Evolutionary conservation across 2,888 invertebrate species (phyloP).

Genomic region (Diadegma fenestrale): DNA sequence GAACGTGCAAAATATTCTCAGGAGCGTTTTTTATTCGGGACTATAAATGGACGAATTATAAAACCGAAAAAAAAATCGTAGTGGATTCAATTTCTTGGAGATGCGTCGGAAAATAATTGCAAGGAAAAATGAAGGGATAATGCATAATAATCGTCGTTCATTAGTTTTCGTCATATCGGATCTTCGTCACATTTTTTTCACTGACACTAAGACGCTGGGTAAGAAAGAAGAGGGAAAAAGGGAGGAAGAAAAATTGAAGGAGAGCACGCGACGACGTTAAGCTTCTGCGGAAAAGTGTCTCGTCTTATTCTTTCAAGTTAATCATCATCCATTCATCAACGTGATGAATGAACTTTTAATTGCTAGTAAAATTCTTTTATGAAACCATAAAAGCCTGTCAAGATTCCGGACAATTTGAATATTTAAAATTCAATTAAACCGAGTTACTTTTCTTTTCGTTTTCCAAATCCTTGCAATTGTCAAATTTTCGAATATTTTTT

Average conservation of each 20-base stretch:
- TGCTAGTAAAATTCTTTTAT: slow-evolving; percentile 38
- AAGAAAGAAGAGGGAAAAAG: slow-evolving; percentile 8
- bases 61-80: not conserved
- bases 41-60: not conserved
- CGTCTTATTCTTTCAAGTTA: slow-evolving; percentile 30
- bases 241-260: slow-evolving; percentile 18
- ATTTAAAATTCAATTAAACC: slow-evolving; percentile 20
- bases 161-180: slow-evolving; percentile 4
- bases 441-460: not conserved
- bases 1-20: not conserved
- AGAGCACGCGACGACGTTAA: slow-evolving; percentile 41
- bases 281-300: slow-evolving; percentile 16
- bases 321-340: slow-evolving; percentile 58
- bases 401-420: not conserved
- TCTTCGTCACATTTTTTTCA: not conserved
- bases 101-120: not conserved
- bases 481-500: not conserved
- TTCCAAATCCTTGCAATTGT: slow-evolving; percentile 15
- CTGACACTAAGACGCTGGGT: not conserved
- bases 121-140: not conserved
- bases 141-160: not conserved
- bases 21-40: not conserved
- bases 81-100: not conserved
- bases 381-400: slow-evolving; percentile 7
- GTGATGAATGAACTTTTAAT: slow-evolving; percentile 53